phyloP scores from a whole-genome alignment of 2,888 invertebrate species.

The Ormyrus labotus region DNA sequence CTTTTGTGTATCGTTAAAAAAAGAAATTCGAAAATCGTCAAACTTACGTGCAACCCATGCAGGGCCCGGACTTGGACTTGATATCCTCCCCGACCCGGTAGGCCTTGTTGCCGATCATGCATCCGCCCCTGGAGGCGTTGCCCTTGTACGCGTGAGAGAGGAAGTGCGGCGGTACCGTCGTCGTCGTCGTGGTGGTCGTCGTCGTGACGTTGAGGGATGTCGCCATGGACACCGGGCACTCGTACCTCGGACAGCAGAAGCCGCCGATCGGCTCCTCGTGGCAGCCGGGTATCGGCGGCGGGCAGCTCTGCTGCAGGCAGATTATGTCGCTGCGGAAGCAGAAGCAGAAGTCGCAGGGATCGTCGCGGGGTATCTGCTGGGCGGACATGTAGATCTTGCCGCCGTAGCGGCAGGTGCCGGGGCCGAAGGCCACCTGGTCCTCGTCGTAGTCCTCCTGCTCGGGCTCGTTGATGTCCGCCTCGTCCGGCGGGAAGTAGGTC shows the following conservation, averaged over 20 bases:
- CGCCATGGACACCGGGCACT: constrained; percentile 94
- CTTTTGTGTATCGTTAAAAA: no score
- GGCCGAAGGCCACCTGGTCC: constrained; percentile 86
- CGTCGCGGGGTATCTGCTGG: constrained; percentile 95
- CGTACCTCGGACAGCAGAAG: constrained; percentile 96
- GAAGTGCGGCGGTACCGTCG: constrained; percentile 90
- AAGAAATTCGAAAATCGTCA: not conserved
- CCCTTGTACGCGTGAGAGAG: constrained; percentile 87
- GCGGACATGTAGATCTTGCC: constrained; percentile 95
- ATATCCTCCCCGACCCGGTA: constrained; percentile 92
- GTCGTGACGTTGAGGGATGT: constrained; percentile 88
- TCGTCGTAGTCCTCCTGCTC: constrained; percentile 84
- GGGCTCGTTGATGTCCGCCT: constrained; percentile 77
- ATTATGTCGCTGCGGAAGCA: constrained; percentile 97
- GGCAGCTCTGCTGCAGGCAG: constrained; percentile 95
- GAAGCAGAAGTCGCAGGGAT: constrained; percentile 97
- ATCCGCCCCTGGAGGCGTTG: constrained; percentile 85
- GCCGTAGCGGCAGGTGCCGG: constrained; percentile 93
- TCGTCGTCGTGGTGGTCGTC: constrained; percentile 91
- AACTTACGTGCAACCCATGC: constrained; percentile 95
- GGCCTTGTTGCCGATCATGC: constrained; percentile 89
- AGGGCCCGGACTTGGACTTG: constrained; percentile 91
- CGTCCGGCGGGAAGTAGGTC: constrained; percentile 69
- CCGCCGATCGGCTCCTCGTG: constrained; percentile 94
- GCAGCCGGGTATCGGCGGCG: constrained; percentile 93